Base-by-base conservation (phyloP, 92 coral and sea anemone species). In the Parazoanthus atlanticus region DNA sequence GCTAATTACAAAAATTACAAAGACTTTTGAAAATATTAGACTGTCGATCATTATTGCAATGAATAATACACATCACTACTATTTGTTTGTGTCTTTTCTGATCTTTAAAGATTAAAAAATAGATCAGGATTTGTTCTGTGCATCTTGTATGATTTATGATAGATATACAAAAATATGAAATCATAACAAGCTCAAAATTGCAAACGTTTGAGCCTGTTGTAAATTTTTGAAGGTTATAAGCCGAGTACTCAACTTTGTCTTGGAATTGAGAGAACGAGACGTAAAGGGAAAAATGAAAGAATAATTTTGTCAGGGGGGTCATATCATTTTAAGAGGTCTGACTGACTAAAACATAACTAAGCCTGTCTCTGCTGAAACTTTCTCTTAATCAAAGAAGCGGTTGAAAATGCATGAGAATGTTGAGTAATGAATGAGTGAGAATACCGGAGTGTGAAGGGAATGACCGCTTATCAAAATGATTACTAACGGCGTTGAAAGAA, bases 81-180 rank as follows among this genome's bases (percentile, higher is more conserved):
- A 12, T 30, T 72, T 31, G 21, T 19, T 70, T 25, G 33, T 11
- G 17, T 30, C 40, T 29, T 69, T 72, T 32, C 34, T 72, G 38
- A 30, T 72, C 23, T 26, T 32, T 72, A 23, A 61, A 61, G 69
- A 21, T 16, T 25, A 19, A 23, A 61, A 61, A 61, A 61, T 21
- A 61, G 69, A 61, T 61, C 8, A 61, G 26, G 6, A 6, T 23
- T 61, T 61, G 69, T 3, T 19, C 26, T 61, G n/a, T 61, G 5
- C 28, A 61, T 15, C n/a, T 19, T 7, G 28, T 61, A 23, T 61
- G 26, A 21, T 19, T 6, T 61, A 8, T 12, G 40, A 11, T 12
- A 33, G 38, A 30, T 29, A 41, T 76, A 76, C 58, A 76, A 76
- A 76, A 76, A 76, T 76, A 41, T 19, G n/a, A 41, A 76, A 16